A percentile compares a stretch with the other conserved stretches of the same genome.
phyloP scores from a whole-genome alignment of 2,888 invertebrate species.

The Erpobdella octoculata region DNA sequence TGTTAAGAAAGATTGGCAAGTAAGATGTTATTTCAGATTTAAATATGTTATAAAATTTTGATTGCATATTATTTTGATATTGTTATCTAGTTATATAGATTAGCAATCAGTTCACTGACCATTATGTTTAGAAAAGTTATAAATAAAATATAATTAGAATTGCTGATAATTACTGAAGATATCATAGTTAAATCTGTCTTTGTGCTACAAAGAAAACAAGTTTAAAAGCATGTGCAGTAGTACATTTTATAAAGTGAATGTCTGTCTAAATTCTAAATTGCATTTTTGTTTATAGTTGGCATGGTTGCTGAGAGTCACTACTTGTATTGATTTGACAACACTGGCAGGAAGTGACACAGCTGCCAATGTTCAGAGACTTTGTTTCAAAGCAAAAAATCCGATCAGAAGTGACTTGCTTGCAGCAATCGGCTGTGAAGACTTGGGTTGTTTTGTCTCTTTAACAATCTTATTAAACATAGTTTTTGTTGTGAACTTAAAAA shows the following conservation, averaged over 20 bases:
- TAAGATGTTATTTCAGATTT: slow-evolving; percentile 31
- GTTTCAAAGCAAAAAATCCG: slow-evolving; percentile 64
- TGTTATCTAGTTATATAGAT: no score
- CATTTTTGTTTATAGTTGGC: slow-evolving; percentile 44
- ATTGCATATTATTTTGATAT: no score
- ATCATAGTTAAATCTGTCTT: no score
- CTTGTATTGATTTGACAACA: slow-evolving; percentile 85
- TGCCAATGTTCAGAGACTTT: slow-evolving; percentile 71
- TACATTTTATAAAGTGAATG: background rate
- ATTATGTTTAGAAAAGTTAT: no score
- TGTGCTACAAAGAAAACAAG: no score
- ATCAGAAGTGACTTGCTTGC: slow-evolving; percentile 50
- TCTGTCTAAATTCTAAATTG: background rate
- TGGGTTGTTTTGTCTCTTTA: slow-evolving; percentile 38
- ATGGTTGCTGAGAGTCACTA: slow-evolving; percentile 74
- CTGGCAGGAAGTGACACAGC: slow-evolving; percentile 65
- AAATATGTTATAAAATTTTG: background rate
- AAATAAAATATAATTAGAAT: no score
- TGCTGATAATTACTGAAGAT: no score
- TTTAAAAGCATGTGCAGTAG: no score
- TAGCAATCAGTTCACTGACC: no score
- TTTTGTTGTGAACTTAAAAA: no score
- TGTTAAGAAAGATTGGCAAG: slow-evolving; percentile 57
- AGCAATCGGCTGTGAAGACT: slow-evolving; percentile 44
- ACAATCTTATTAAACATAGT: no score